Percentiles rank a stretch among this genome's conserved stretches.
These are phyloP conservation scores for Meloidogyne exigua DNA, from an alignment of 1,140 invertebrate species.

Conservation along the genomic window DNA sequence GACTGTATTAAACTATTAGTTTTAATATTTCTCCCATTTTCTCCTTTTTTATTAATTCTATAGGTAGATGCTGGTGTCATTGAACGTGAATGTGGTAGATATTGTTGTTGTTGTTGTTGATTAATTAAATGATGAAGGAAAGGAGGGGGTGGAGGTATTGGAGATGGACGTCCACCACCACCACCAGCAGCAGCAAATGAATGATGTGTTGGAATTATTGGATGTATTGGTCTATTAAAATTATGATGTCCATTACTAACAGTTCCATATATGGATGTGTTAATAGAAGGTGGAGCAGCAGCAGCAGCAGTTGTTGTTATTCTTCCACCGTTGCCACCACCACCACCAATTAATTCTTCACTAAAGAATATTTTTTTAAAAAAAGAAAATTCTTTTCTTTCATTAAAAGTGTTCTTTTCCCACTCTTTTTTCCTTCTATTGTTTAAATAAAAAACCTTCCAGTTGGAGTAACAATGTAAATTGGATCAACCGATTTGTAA, in stretches of 20 bases:
- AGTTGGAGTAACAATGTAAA: conserved; percentile 38
- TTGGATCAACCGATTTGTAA: conserved; percentile 38
- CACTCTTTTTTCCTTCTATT: too few species aligned
- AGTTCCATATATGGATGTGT: conserved; percentile 16
- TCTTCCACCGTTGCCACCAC: background rate
- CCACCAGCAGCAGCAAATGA: too few species aligned
- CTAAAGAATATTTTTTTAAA: too few species aligned
- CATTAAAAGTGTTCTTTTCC: too few species aligned
- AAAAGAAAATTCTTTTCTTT: too few species aligned
- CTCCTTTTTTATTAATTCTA: background rate
- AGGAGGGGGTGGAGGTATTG: background rate
- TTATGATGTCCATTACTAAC: conserved; percentile 8
- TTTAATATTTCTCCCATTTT: background rate
- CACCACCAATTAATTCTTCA: background rate
- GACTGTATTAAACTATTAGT: background rate
- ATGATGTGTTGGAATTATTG: background rate
- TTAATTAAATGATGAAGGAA: conserved; percentile 12
- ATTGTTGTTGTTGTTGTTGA: background rate
- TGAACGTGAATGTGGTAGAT: conserved; percentile 16
- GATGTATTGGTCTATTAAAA: background rate
- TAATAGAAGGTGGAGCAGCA: background rate
- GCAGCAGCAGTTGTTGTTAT: too few species aligned
- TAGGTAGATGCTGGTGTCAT: conserved; percentile 16
- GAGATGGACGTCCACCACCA: too few species aligned
- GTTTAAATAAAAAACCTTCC: conserved; percentile 1